Evolutionary conservation across 1,140 invertebrate genomes (phyloP).

Genomic region (Drosophila ercepeae): DNA sequence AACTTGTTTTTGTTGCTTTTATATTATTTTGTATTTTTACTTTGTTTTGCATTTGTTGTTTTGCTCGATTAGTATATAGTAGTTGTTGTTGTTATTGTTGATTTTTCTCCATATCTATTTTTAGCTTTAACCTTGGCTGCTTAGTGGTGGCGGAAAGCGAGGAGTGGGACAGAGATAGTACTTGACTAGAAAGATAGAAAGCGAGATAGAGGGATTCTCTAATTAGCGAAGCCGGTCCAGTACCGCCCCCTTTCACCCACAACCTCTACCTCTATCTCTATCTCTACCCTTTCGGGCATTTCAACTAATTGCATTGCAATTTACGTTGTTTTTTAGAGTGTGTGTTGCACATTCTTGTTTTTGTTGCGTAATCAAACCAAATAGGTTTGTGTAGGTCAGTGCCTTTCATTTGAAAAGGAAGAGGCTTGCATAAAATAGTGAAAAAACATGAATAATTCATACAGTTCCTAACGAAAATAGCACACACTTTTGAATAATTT

Average conservation of each 20-base stretch:
- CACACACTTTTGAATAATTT: not conserved
- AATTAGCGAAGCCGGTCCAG: slow-evolving; percentile 28
- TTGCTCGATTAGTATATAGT: slow-evolving; percentile 7
- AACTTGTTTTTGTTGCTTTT: slow-evolving; percentile 31
- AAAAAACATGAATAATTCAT: too few species aligned
- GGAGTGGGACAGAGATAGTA: not conserved
- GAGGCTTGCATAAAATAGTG: not conserved
- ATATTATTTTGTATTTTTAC: not conserved
- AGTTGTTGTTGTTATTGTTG: slow-evolving; percentile 23
- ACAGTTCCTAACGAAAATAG: not conserved
- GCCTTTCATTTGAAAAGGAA: slow-evolving; percentile 7
- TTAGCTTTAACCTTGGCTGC: slow-evolving; percentile 48
- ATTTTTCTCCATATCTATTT: slow-evolving; percentile 59
- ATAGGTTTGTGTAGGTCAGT: slow-evolving; percentile 31
- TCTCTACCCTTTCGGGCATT: too few species aligned
- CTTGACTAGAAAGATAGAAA: not conserved
- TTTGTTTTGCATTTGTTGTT: slow-evolving; percentile 12
- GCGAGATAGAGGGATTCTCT: slow-evolving; percentile 4
- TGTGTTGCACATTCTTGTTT: not conserved
- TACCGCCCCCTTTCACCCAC: not conserved
- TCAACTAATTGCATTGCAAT: slow-evolving; percentile 20
- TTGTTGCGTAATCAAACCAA: slow-evolving; percentile 22
- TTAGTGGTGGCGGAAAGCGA: slow-evolving; percentile 25
- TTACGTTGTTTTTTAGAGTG: not conserved
- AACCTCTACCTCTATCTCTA: not conserved